Base-by-base conservation (phyloP, 2,888 invertebrate genomes). In the Nudaria mundana region DNA sequence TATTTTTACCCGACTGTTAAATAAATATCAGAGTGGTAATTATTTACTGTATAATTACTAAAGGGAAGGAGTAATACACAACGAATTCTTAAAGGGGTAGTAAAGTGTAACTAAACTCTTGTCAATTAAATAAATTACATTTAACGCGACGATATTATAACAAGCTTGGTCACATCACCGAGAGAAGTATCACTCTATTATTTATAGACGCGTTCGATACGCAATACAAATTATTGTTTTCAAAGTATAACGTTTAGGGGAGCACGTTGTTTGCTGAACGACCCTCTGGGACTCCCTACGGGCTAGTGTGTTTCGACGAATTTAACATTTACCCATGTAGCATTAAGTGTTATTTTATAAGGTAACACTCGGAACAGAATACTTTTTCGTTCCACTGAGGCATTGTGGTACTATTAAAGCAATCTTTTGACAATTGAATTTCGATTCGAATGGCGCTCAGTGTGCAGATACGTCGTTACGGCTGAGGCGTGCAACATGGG, bases 211-310 rank as follows among this genome's bases (percentile, higher is more conserved):
- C 85, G 85, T 88, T 87, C 88, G 87, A 87, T 88, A 88, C 88
- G 88, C 86, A 87, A 88, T 87, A 88, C 87, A 87, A 88, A 88
- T 88, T 87, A 87, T 88, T 88, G 87, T 88, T 88, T 87, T 88
- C 88, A 87, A 88, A 88, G 88, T 88, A 88, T 88, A 87, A 85
- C 86, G 85, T 86, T 87, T 85, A 86, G 86, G 88, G 88, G 86
- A 81, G 78, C 76, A 66, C 74, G 73, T 74, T 87, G 88, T 88
- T 88, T 87, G 84, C 76, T 65, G 71, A 84, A 74, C 81, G 81
- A 84, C 88, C 88, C 88, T 82, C 74, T 46, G 77, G 77, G 73
- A 67, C 62, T 62, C 71, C 70, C 73, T 58, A 48, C 56, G 54
- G 52, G 47, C 46, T 30, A 38, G 34, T 37, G 34, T 30, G 37